These are phyloP conservation scores for Drosophila percnosoma DNA, from an alignment of 2,888 invertebrate species.

Conservation along the genomic window DNA sequence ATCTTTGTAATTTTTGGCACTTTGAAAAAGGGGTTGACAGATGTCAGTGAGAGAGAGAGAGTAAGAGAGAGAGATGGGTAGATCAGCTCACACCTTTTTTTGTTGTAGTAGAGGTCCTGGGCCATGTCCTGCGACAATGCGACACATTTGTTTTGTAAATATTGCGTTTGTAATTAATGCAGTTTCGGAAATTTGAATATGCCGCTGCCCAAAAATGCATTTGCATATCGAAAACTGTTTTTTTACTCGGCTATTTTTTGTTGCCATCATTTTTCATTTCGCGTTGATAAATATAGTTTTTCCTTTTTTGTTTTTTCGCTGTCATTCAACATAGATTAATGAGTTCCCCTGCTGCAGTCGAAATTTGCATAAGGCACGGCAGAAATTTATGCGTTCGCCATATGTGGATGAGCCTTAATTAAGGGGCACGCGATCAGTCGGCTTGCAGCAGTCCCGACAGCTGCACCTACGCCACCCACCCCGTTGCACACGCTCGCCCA, in stretches of 20 bases:
- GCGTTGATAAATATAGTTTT: conserved; percentile 65
- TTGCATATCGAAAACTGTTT: conserved; percentile 33
- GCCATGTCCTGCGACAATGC: conserved; percentile 64
- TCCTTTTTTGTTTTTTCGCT: conserved; percentile 10
- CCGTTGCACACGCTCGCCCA: neutral
- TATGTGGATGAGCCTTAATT: conserved; percentile 70
- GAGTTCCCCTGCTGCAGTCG: conserved; percentile 25
- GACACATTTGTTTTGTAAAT: conserved; percentile 85
- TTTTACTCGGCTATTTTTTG: neutral
- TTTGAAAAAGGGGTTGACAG: conserved; percentile 72
- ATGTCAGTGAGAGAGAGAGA: conserved; percentile 37
- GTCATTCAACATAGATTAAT: conserved; percentile 68
- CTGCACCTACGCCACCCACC: conserved; percentile 12
- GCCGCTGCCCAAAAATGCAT: conserved; percentile 32
- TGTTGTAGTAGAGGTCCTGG: neutral
- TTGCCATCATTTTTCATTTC: conserved; percentile 65
- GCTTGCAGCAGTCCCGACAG: conserved; percentile 17
- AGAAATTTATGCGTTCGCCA: conserved; percentile 41
- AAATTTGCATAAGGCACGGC: conserved; percentile 63
- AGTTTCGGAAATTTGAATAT: conserved; percentile 51
- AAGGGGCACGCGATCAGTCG: conserved; percentile 56
- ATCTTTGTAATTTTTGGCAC: conserved; percentile 83
- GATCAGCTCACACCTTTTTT: conserved; percentile 63
- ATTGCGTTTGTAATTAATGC: conserved; percentile 85
- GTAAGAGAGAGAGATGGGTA: too few species aligned